phyloP scores from a whole-genome alignment of 2,113 vertebrate genomes.

The Ariopsis seemanni region DNA sequence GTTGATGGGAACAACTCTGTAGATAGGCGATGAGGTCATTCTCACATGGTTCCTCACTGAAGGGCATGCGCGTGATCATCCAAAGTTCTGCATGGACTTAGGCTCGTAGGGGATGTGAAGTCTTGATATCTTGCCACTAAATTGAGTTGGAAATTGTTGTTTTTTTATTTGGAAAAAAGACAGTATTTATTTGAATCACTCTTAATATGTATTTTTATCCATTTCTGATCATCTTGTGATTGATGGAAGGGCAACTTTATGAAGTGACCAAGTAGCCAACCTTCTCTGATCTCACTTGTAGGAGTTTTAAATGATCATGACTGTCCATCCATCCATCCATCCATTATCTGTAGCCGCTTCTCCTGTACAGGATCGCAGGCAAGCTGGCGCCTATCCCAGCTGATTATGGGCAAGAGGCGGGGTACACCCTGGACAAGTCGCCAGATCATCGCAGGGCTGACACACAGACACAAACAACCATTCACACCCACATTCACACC shows the following conservation, averaged over 20 bases:
- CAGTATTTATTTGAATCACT: background rate
- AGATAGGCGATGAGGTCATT: constrained; percentile 44
- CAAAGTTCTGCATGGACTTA: background rate
- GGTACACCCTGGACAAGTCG: too few species aligned
- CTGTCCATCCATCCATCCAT: too few species aligned
- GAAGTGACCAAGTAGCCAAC: background rate
- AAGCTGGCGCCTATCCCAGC: too few species aligned
- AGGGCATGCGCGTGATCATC: constrained; percentile 38
- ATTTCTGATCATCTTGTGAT: background rate
- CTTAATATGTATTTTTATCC: background rate
- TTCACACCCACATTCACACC: too few species aligned
- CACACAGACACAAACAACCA: too few species aligned
- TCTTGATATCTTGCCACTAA: background rate
- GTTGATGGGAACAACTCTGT: constrained; percentile 41
- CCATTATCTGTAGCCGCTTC: too few species aligned
- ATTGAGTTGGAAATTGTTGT: background rate
- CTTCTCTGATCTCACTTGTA: background rate
- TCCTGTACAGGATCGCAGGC: too few species aligned
- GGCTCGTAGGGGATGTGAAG: background rate
- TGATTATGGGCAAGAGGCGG: too few species aligned
- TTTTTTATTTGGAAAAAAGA: background rate
- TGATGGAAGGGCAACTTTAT: background rate
- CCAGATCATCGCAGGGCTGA: too few species aligned
- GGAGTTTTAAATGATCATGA: background rate
- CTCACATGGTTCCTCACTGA: constrained; percentile 44